Evolutionary conservation across 2,797 vertebrate species (phyloP).

Genomic region (Columba guinea): DNA sequence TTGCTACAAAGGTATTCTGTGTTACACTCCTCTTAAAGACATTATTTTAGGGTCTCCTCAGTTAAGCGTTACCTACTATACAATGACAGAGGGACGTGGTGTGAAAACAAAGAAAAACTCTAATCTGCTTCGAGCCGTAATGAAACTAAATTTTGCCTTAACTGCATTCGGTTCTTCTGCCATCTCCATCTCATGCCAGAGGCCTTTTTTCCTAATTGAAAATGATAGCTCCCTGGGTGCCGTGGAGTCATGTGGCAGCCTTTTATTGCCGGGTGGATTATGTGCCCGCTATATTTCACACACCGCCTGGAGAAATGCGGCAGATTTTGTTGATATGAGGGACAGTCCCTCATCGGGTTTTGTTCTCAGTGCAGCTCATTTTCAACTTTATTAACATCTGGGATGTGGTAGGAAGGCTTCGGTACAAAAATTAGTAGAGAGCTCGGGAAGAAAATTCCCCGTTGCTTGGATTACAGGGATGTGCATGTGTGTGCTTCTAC

Average conservation of each 20-base stretch:
- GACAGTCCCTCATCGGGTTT: neutral
- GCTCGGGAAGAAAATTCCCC: neutral
- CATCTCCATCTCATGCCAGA: neutral
- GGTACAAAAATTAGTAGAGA: neutral
- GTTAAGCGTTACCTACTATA: neutral
- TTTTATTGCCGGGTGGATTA: constrained; percentile 42
- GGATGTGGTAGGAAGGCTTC: neutral
- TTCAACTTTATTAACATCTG: constrained; percentile 26
- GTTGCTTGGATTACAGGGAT: neutral
- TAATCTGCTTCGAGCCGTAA: neutral
- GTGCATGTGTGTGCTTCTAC: accelerated
- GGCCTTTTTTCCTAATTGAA: constrained; percentile 65
- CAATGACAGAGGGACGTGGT: neutral
- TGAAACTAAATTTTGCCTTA: constrained; percentile 54
- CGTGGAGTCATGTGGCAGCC: constrained; percentile 20
- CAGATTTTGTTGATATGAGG: constrained; percentile 53
- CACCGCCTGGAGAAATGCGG: constrained; percentile 43
- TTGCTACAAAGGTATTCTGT: neutral
- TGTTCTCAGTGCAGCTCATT: neutral
- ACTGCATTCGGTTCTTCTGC: neutral
- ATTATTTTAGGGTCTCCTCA: neutral
- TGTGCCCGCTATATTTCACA: constrained; percentile 41
- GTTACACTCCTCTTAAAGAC: neutral
- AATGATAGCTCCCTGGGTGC: constrained; percentile 52
- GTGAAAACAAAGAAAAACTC: constrained; percentile 16